Conservation (phyloP, 2,888 invertebrate species). For the Leptarthrus brevirostris region DNA sequence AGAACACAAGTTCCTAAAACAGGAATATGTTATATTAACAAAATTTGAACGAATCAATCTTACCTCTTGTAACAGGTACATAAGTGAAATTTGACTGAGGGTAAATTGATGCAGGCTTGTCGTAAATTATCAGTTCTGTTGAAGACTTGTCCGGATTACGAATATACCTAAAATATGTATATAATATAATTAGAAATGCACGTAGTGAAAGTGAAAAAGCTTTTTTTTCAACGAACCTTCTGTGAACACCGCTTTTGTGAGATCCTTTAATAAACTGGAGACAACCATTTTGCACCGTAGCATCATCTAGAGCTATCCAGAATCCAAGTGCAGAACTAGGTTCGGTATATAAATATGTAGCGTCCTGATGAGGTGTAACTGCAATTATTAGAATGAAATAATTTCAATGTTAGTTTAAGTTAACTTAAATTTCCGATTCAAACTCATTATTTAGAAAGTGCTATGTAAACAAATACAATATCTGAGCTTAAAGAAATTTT, state of each 20-base stretch:
- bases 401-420: too few relatives aligned
- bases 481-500: too few relatives aligned
- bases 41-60: too few relatives aligned
- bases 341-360: constrained; percentile 86
- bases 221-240: constrained; percentile 71
- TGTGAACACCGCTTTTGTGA: constrained; percentile 84
- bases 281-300: constrained; percentile 93
- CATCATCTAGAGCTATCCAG: constrained; percentile 97
- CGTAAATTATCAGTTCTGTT: constrained; percentile 75
- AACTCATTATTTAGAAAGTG: too few relatives aligned
- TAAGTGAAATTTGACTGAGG: constrained; percentile 80
- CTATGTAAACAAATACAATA: too few relatives aligned
- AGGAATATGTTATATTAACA: too few relatives aligned
- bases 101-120: constrained; percentile 76
- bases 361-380: constrained; percentile 86
- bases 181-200: not conserved
- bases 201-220: too few relatives aligned
- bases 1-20: constrained; percentile 87
- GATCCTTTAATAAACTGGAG: constrained; percentile 93
- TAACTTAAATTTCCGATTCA: too few relatives aligned
- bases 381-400: not conserved
- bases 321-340: constrained; percentile 86
- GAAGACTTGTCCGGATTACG: constrained; percentile 77
- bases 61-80: constrained; percentile 88
- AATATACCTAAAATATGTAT: constrained; percentile 65